Evolutionary conservation across 2,113 vertebrate species (phyloP), one percentile per base, ranked within the genome.

Genomic region (Seriola quinqueradiata): DNA sequence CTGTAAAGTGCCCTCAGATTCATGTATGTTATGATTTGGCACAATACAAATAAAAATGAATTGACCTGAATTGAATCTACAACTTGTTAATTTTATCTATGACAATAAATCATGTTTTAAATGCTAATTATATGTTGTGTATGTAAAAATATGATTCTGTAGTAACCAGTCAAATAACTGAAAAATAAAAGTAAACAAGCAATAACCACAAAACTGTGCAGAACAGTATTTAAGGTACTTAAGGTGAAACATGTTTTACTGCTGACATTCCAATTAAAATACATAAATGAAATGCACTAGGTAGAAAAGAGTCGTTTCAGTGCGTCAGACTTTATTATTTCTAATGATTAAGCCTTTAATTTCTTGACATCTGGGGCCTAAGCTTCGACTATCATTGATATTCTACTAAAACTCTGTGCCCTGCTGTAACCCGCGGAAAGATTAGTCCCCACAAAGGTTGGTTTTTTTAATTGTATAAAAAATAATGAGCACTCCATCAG

Each of bases 401-500:
- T 55, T 67, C n/a, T 36, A 11, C 63, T 13, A 55, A 54, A 65
- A 50, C 12, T 40, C 17, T 28, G 21, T 19, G 52, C 40, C 57
- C 60, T 42, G 11, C 38, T 23, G 25, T 73, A 61, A 71, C 70
- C 44, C 23, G 10, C 57, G 3, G 21, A 13, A 17, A 36, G 21
- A 63, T 77, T 32, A 40, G 40, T 67, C 44, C 25, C 77, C 42
- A 8, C 36, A 72, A 77, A 77, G 68, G 55, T 58, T 55, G 19
- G 54, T 68, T 68, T 69, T 69, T 67, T 86, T 81, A 82, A 83
- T 77, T 77, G 76, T 81, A 11, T 13, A 14, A 3, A 28, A 23
- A 50, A 34, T 58, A 58, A 58, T 12, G 25, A 77, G 50, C 16
- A 4, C 57, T 90, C 77, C 50, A 71, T 90, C 70, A 67, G 75